Evolutionary conservation across 92 coral and sea anemone genomes (phyloP).

Genomic region (Parazoanthus swiftii): DNA sequence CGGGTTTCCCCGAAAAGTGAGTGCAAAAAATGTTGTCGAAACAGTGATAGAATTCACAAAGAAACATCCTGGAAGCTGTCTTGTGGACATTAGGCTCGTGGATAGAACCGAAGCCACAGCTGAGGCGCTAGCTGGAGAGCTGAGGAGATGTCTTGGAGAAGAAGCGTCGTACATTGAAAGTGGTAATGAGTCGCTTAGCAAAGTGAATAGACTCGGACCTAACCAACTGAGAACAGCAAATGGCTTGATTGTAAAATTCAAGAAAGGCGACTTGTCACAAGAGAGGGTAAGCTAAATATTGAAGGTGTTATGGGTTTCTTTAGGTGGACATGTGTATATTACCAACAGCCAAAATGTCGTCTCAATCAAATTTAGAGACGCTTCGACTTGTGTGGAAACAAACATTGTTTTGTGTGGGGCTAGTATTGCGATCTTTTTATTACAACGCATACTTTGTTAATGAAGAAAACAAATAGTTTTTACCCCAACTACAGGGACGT

Average conservation of each 20-base stretch:
- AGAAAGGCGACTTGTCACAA: background rate
- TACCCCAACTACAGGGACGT: too few species aligned
- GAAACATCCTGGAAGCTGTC: conserved; percentile 29
- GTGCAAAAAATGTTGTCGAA: conserved; percentile 64
- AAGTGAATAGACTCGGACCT: background rate
- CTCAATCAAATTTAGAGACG: too few species aligned
- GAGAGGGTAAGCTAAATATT: background rate
- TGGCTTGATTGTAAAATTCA: background rate
- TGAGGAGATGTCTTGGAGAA: conserved; percentile 36
- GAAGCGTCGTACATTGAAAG: conserved; percentile 31
- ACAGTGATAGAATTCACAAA: conserved; percentile 41
- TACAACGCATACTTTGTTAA: too few species aligned
- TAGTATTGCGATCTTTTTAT: too few species aligned
- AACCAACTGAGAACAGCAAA: background rate
- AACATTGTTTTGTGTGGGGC: too few species aligned
- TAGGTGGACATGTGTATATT: too few species aligned
- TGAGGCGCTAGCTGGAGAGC: conserved; percentile 48
- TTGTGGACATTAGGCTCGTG: conserved; percentile 63
- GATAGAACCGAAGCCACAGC: conserved; percentile 55
- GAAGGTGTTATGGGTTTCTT: too few species aligned
- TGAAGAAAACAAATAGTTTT: too few species aligned
- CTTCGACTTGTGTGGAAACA: too few species aligned
- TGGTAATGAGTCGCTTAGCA: background rate
- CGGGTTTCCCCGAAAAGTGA: conserved; percentile 63
- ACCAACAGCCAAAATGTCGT: too few species aligned